Conservation (phyloP, 2,113 vertebrate genomes). For the Centrocercus urophasianus region DNA sequence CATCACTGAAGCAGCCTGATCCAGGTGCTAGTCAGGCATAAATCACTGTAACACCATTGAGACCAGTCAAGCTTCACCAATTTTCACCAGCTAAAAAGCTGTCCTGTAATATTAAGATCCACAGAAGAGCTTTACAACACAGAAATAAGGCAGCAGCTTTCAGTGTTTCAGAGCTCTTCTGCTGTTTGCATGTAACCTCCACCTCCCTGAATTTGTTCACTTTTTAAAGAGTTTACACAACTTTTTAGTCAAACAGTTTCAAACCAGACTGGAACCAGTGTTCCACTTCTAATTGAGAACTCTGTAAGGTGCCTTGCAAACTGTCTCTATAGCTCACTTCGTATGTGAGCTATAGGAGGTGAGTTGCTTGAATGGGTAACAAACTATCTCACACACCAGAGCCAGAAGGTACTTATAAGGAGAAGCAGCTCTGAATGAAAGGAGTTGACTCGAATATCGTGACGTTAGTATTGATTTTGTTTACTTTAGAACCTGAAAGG, state of each 20-base stretch:
- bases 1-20: neutral
- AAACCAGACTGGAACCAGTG: neutral
- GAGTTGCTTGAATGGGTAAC: conserved; percentile 28
- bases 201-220: neutral
- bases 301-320: neutral
- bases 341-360: neutral
- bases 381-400: neutral
- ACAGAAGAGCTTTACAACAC: neutral
- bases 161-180: neutral
- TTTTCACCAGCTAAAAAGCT: neutral
- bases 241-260: neutral
- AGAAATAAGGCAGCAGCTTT: neutral
- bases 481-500: conserved; percentile 48
- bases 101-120: neutral
- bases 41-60: neutral
- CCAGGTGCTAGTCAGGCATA: neutral
- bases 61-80: neutral
- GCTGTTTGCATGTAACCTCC: neutral
- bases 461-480: conserved; percentile 68
- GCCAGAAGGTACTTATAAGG: neutral
- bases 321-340: neutral
- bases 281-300: neutral
- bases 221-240: neutral
- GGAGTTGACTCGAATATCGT: conserved; percentile 1
- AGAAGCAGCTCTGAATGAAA: neutral